phyloP scores from a whole-genome alignment of 2,113 vertebrate genomes.

The Tragelaphus imberbis region DNA sequence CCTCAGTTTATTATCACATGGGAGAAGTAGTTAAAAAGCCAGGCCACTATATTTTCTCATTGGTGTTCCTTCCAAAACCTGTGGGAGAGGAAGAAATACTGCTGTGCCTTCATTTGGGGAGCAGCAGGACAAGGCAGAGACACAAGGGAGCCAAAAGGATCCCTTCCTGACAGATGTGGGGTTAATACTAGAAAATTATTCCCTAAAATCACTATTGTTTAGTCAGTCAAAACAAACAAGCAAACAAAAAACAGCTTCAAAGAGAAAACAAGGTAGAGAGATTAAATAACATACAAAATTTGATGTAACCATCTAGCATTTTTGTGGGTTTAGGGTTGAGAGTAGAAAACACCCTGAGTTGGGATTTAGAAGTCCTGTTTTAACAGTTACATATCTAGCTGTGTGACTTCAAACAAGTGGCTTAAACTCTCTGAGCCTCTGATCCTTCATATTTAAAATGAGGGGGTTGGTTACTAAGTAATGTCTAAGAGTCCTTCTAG shows the following conservation, averaged over 20 bases:
- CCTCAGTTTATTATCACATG: background rate
- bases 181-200: slow-evolving; percentile 48
- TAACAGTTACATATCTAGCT: slow-evolving; percentile 19
- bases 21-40: slow-evolving; percentile 21
- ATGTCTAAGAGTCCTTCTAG: background rate
- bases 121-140: slow-evolving; percentile 42
- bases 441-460: slow-evolving; percentile 32
- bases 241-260: background rate
- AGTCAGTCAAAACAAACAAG: background rate
- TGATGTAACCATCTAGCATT: background rate
- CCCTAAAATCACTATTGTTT: slow-evolving; percentile 42
- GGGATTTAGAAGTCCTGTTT: background rate
- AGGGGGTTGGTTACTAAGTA: slow-evolving; percentile 14
- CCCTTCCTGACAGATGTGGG: slow-evolving; percentile 46
- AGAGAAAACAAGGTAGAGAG: background rate
- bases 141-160: slow-evolving; percentile 18
- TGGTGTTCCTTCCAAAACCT: slow-evolving; percentile 17
- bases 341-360: background rate
- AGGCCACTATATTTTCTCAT: background rate
- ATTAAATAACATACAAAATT: background rate
- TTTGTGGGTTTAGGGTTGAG: background rate
- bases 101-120: slow-evolving; percentile 58
- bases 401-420: slow-evolving; percentile 36
- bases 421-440: slow-evolving; percentile 38
- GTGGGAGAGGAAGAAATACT: slow-evolving; percentile 31